A percentile compares a stretch with the other conserved stretches of the same genome.
phyloP scores from a whole-genome alignment of 2,888 invertebrate species.

The Chamaedrilus cognettii region DNA sequence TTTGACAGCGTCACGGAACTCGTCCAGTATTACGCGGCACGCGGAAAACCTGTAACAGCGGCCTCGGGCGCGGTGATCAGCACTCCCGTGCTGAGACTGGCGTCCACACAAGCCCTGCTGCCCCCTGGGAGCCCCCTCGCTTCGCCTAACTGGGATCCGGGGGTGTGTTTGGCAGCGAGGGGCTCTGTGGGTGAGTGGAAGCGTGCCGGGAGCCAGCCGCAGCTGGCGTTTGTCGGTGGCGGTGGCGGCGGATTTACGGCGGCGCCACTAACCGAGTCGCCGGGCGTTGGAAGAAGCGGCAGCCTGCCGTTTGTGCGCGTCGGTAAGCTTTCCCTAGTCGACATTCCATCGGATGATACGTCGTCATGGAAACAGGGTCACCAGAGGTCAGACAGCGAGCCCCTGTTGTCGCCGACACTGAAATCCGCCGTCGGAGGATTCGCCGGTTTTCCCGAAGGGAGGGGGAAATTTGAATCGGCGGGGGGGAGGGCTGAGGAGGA shows the following conservation, averaged over 20 bases:
- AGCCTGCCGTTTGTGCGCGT: constrained; percentile 16
- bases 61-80: constrained; percentile 86
- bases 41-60: constrained; percentile 83
- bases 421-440: not conserved
- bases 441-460: too few species aligned
- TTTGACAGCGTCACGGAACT: constrained; percentile 92
- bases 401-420: constrained; percentile 8
- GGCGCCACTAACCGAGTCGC: too few species aligned
- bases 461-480: not conserved
- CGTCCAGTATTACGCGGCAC: constrained; percentile 90
- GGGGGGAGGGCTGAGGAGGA: not conserved
- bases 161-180: not conserved
- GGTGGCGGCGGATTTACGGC: constrained; percentile 11
- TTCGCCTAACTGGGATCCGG: not conserved
- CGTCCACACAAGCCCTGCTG: not conserved
- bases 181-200: not conserved
- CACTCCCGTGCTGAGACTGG: constrained; percentile 26
- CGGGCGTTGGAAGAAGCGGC: constrained; percentile 5
- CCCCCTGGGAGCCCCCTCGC: not conserved
- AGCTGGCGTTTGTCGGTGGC: constrained; percentile 40
- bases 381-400: constrained; percentile 23
- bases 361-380: not conserved
- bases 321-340: not conserved
- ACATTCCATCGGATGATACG: not conserved
- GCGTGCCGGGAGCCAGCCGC: constrained; percentile 49